These are phyloP conservation scores for Petrocephalus sullivani DNA, from an alignment of 2,797 vertebrate genomes.

Conservation along the genomic window DNA sequence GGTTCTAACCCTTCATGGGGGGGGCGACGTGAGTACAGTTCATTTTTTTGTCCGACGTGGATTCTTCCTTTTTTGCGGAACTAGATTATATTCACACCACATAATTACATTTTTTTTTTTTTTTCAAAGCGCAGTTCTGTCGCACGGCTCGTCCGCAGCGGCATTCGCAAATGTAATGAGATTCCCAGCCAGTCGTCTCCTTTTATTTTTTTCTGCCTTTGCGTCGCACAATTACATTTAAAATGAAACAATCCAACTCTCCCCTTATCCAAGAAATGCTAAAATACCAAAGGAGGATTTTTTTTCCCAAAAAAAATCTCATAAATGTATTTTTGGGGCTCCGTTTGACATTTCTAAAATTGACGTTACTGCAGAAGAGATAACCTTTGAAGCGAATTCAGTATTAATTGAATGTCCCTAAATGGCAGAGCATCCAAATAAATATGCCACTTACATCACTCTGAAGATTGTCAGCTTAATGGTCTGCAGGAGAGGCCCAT, in stretches of 20 bases:
- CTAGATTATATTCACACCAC: conserved; percentile 41
- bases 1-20: conserved; percentile 44
- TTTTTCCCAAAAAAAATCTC: neutral
- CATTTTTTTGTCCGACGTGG: conserved; percentile 48
- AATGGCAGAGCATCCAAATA: conserved; percentile 24
- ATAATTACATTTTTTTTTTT: conserved; percentile 33
- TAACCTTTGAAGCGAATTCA: conserved; percentile 29
- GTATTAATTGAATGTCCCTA: conserved; percentile 27
- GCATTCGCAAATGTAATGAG: conserved; percentile 46
- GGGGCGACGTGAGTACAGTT: conserved; percentile 36
- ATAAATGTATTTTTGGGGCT: neutral
- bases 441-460: conserved; percentile 42
- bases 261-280: conserved; percentile 40
- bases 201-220: conserved; percentile 30
- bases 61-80: conserved; percentile 44
- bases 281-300: conserved; percentile 13
- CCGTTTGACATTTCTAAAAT: conserved; percentile 30
- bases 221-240: conserved; percentile 41
- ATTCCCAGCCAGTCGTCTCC: conserved; percentile 38
- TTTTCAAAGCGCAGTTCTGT: conserved; percentile 35
- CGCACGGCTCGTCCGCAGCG: conserved; percentile 43
- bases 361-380: conserved; percentile 34
- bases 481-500: conserved; percentile 32
- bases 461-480: conserved; percentile 32
- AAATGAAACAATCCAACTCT: conserved; percentile 40